Conservation (phyloP, 2,888 invertebrate genomes). For the Coenonympha glycerion region DNA sequence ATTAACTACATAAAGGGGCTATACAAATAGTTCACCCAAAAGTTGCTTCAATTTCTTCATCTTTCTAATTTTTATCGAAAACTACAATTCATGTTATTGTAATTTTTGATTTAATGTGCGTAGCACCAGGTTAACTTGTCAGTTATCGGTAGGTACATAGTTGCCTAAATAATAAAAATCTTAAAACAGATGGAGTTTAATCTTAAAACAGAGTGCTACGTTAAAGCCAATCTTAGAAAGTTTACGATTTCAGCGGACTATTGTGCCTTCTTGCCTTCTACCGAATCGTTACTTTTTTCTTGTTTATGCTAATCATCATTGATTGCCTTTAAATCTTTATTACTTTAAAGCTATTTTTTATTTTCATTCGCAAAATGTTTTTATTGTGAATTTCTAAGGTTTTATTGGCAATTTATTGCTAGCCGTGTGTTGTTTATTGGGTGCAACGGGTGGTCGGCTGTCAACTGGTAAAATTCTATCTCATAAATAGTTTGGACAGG, state of each 20-base stretch:
- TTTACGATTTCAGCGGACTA: too few relatives aligned
- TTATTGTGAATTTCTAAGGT: conserved; percentile 28
- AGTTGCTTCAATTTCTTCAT: too few relatives aligned
- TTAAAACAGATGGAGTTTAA: neutral
- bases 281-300: too few relatives aligned
- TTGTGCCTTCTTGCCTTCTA: too few relatives aligned
- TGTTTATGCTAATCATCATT: neutral
- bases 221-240: too few relatives aligned
- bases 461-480: conserved; percentile 32
- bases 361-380: conserved; percentile 19
- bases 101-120: too few relatives aligned
- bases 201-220: neutral
- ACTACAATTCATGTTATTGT: too few relatives aligned
- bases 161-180: conserved; percentile 2
- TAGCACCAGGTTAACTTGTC: too few relatives aligned
- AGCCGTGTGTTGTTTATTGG: conserved; percentile 29
- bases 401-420: conserved; percentile 35
- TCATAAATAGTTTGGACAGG: conserved; percentile 31
- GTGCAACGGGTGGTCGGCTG: conserved; percentile 31
- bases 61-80: too few relatives aligned
- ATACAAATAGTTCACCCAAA: too few relatives aligned
- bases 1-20: too few relatives aligned
- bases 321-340: neutral
- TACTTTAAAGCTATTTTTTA: conserved; percentile 12
- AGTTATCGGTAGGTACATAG: too few relatives aligned